Conservation (phyloP, 2,888 invertebrate species). For the Zhuqinia jingwanae region DNA sequence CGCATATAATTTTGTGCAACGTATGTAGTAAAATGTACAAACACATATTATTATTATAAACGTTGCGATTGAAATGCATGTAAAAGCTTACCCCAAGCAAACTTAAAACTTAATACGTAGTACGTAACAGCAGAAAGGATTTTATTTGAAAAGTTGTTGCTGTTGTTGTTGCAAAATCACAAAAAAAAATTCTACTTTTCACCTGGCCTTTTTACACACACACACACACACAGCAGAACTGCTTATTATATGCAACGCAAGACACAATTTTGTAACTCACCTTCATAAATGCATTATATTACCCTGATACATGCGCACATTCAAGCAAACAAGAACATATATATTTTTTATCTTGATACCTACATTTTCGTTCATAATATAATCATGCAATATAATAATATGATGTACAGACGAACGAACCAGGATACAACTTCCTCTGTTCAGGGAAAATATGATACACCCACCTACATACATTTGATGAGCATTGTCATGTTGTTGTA, state of each 20-base stretch:
- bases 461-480: slow-evolving; percentile 19
- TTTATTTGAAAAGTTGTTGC: slow-evolving; percentile 47
- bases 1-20: slow-evolving; percentile 35
- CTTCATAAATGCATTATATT: not conserved
- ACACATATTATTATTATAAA: too few relatives aligned
- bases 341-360: not conserved
- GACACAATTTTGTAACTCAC: not conserved
- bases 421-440: slow-evolving; percentile 28
- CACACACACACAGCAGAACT: not conserved
- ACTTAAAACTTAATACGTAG: too few relatives aligned
- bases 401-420: not conserved
- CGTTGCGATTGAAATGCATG: not conserved
- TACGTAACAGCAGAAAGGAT: slow-evolving; percentile 12
- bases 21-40: not conserved
- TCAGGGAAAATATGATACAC: slow-evolving; percentile 2
- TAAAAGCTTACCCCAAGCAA: not conserved
- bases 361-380: too few relatives aligned
- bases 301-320: not conserved
- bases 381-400: too few relatives aligned
- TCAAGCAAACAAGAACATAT: not conserved
- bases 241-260: too few relatives aligned
- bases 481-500: slow-evolving; percentile 21
- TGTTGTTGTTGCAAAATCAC: slow-evolving; percentile 35
- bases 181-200: slow-evolving; percentile 44
- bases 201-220: slow-evolving; percentile 10